Percentiles rank a stretch among this genome's conserved stretches.
These are phyloP conservation scores for Saguinus imperator DNA, from an alignment of 2,113 vertebrate genomes.

Conservation along the genomic window DNA sequence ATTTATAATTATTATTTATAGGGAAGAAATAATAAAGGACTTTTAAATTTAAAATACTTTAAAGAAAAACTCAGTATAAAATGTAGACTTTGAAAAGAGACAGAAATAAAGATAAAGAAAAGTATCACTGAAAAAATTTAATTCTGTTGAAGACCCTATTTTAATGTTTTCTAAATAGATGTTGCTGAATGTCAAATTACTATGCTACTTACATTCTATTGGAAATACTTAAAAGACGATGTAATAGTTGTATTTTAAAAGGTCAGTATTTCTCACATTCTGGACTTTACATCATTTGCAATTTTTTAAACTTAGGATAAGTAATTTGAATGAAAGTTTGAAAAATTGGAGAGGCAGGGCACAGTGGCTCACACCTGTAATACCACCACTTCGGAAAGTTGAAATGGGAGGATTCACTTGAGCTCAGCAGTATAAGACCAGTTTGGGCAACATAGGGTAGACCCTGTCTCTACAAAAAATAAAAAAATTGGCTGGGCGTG, in stretches of 20 bases:
- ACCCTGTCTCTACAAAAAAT: no score
- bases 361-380: no score
- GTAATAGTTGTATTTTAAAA: slow-evolving; percentile 47
- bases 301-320: slow-evolving; percentile 24
- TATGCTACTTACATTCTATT: background rate
- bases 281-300: background rate
- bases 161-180: slow-evolving; percentile 47
- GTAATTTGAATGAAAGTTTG: background rate
- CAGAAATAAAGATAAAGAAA: background rate
- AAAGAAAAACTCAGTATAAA: slow-evolving; percentile 46
- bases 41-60: slow-evolving; percentile 18
- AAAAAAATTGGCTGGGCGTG: no score
- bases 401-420: no score
- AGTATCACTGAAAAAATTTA: background rate
- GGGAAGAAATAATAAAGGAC: background rate
- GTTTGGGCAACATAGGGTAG: no score
- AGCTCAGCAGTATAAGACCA: no score
- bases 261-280: background rate
- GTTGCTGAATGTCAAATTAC: background rate
- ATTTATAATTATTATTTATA: background rate
- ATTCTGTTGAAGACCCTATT: background rate
- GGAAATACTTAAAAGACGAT: slow-evolving; percentile 29
- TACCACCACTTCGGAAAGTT: no score
- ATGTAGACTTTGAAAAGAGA: background rate
- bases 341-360: background rate